Base-by-base conservation (phyloP, 2,888 invertebrate genomes). In the Alcis repandata region DNA sequence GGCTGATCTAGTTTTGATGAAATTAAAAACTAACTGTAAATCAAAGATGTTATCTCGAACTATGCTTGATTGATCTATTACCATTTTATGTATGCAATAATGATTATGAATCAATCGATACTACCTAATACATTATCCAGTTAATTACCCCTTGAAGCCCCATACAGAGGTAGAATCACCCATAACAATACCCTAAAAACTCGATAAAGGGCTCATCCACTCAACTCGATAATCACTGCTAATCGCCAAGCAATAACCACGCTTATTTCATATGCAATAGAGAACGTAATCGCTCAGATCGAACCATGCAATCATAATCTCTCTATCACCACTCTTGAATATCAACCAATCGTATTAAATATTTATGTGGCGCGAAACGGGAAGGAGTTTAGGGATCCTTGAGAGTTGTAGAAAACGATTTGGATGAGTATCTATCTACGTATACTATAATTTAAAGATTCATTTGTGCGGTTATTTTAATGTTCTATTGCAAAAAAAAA, bases 281-380 rank as follows among this genome's bases (percentile, higher is more conserved):
- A 82, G 84, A 69, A 76, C 74, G 79, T 79, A 81, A 82, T 79
- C 72, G 78, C 78, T 69, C 79, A 83, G 77, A 80, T 79, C 76
- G 77, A 71, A 74, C 81, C 80, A 82, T 81, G 79, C 83, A 85
- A 85, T 86, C 85, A 87, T 87, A 83, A 87, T 85, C 87, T 80
- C 81, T 86, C 84, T 86, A 88, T 87, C 83, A 84, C 77, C 69
- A 68, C 63, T 68, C 74, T 74, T 75, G 80, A 79, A 80, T 79
- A 79, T 73, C 77, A 79, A 80, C 79, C 80, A 81, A 79, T 79
- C 78, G 76, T 78, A 79, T 82, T 82, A 82, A 85, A 86, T 85
- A 87, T 86, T 84, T 84, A 86, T 86, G 79, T 72, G 71, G 68
- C 58, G 67, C 43, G 56, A 53, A 51, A 43, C 33, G 49, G 38